phyloP scores from a whole-genome alignment of 2,113 vertebrate genomes.

The Hippocampus barbouri region DNA sequence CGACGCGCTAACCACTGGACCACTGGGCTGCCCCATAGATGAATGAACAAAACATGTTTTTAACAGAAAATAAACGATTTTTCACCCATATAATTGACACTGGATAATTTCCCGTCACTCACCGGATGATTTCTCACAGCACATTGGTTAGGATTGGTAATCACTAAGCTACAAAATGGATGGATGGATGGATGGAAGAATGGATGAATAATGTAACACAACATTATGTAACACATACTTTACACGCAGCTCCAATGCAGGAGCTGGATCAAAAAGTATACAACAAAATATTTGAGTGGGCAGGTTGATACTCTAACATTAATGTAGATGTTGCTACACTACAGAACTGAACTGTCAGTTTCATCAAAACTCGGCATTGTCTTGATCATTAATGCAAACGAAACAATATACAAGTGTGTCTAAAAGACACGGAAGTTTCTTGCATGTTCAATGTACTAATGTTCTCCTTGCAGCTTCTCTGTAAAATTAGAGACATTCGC shows the following conservation, averaged over 20 bases:
- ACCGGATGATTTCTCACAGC: too few relatives aligned
- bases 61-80: too few relatives aligned
- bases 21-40: too few relatives aligned
- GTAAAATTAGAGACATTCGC: slow-evolving; percentile 43
- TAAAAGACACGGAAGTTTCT: not conserved
- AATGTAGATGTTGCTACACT: not conserved
- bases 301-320: not conserved
- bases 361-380: not conserved
- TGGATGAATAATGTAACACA: not conserved
- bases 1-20: too few relatives aligned
- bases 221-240: not conserved
- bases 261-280: not conserved
- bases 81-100: too few relatives aligned
- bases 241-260: not conserved
- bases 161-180: not conserved
- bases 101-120: too few relatives aligned
- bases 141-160: too few relatives aligned
- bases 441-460: not conserved
- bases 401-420: not conserved
- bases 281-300: not conserved
- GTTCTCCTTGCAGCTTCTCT: slow-evolving; percentile 6
- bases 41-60: too few relatives aligned
- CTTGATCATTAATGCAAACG: not conserved
- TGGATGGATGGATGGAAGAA: too few relatives aligned
- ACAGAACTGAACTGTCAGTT: not conserved